Evolutionary conservation across 2,888 invertebrate species (phyloP), one percentile per base, ranked within the genome.

Genomic region (Heteromyza rotundicornis): DNA sequence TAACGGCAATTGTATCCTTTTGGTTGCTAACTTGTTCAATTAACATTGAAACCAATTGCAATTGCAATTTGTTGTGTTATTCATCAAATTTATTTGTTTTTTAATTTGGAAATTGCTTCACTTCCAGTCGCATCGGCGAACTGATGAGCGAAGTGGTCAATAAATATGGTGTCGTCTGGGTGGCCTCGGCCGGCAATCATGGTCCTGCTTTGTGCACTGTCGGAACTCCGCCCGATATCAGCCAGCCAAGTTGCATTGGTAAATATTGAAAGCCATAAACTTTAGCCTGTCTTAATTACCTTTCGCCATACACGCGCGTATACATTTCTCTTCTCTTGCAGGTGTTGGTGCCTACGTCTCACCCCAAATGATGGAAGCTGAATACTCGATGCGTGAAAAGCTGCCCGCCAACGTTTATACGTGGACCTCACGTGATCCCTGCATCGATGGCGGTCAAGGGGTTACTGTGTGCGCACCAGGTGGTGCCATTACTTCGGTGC

Each of bases 311-410:
- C n/a, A n/a, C n/a, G n/a, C n/a, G n/a, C n/a, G n/a, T n/a, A n/a
- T n/a, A n/a, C n/a, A n/a, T 24, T n/a, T 51, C 10, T 27, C 7
- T 27, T 27, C 5, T 7, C 32, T 12, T 32, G 16, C 78, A 89
- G 91, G 92, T 63, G 95, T 98, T 59, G 98, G 97, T 17, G 98
- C 98, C 14, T 98, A 96, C 84, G 95, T 98, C 64, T 96, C 97
- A 0, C 94, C 97, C 0, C 95, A 96, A 77, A 98, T 98, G 97
- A 96, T 96, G 94, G 86, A 90, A 57, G 95, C 96, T 1, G 95
- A 96, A 80, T 98, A 98, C 85, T 93, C 96, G 0, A 87, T 98
- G 85, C 87, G 95, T 51, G 89, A 92, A 79, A 91, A 90, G 81
- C 84, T 93, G 69, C 89, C 92, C 19, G 92, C 91, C 57, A 94